Evolutionary conservation across 2,113 vertebrate species (phyloP).

Genomic region (Anseranas semipalmata): DNA sequence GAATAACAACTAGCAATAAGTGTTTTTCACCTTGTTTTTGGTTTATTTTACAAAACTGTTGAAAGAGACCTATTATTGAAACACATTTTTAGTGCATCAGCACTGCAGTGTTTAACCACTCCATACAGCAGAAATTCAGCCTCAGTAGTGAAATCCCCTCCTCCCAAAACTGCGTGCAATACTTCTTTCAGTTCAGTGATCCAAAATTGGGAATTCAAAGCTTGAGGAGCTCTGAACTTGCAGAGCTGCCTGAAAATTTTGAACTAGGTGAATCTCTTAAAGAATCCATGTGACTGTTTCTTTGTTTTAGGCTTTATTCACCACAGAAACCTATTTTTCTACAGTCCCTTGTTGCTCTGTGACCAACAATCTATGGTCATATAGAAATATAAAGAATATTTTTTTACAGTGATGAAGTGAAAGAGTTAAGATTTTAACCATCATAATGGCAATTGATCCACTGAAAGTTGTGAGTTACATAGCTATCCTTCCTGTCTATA

Average conservation of each 20-base stretch:
- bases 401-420: background rate
- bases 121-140: background rate
- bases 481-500: background rate
- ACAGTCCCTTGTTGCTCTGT: background rate
- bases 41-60: background rate
- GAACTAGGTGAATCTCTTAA: background rate
- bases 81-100: background rate
- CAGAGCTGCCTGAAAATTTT: background rate
- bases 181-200: background rate
- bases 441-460: background rate
- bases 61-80: background rate
- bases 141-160: background rate
- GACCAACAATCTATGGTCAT: background rate
- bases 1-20: background rate
- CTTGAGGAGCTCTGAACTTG: background rate
- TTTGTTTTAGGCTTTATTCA: background rate
- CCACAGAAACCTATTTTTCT: background rate
- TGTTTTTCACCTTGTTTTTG: background rate
- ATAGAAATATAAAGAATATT: background rate
- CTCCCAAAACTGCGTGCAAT: rapidly evolving
- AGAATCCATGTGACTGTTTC: background rate
- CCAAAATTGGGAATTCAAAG: background rate
- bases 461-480: background rate
- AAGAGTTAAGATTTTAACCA: background rate
- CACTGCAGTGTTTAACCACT: background rate